Percentiles rank a stretch among this genome's conserved stretches.
phyloP scores from a whole-genome alignment of 1,140 invertebrate genomes.

The Drosophila busckii region DNA sequence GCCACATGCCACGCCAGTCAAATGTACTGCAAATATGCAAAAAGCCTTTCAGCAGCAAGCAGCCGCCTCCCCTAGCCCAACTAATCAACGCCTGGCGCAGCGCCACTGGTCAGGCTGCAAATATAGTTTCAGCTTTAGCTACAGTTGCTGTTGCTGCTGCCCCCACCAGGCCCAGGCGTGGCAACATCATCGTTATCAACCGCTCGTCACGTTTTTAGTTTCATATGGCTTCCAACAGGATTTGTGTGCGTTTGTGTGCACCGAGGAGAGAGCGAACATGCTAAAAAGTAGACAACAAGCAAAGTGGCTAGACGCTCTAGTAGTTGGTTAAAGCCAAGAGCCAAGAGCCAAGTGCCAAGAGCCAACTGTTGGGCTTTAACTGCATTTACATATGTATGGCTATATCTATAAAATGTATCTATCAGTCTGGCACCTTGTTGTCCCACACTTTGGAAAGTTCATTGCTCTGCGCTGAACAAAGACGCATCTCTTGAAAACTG shows the following conservation, averaged over 20 bases:
- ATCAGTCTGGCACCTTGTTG: no score
- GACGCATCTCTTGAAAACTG: slow-evolving; percentile 10
- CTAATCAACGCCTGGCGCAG: slow-evolving; percentile 15
- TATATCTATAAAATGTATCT: no score
- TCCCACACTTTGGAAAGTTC: slow-evolving; percentile 23
- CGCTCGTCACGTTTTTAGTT: slow-evolving; percentile 56
- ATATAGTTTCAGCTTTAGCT: slow-evolving; percentile 43
- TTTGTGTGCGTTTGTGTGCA: slow-evolving; percentile 58
- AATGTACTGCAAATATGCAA: slow-evolving; percentile 74
- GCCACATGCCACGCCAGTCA: slow-evolving; percentile 64
- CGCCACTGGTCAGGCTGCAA: slow-evolving; percentile 31
- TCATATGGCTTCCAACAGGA: slow-evolving; percentile 71
- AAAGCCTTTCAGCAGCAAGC: slow-evolving; percentile 62
- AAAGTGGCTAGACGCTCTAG: slow-evolving; percentile 18
- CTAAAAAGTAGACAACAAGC: slow-evolving; percentile 8
- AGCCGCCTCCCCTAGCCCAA: not conserved
- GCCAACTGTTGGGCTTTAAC: no score
- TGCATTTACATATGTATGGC: no score
- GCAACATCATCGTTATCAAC: slow-evolving; percentile 70
- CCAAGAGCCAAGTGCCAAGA: no score
- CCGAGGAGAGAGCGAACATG: not conserved
- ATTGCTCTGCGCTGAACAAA: slow-evolving; percentile 16
- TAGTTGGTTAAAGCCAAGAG: not conserved
- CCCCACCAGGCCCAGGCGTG: no score
- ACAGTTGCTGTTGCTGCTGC: slow-evolving; percentile 29